Percentiles rank a stretch among this genome's conserved stretches.
phyloP scores from a whole-genome alignment of 1,140 invertebrate genomes.

The Meloidogyne exigua region DNA sequence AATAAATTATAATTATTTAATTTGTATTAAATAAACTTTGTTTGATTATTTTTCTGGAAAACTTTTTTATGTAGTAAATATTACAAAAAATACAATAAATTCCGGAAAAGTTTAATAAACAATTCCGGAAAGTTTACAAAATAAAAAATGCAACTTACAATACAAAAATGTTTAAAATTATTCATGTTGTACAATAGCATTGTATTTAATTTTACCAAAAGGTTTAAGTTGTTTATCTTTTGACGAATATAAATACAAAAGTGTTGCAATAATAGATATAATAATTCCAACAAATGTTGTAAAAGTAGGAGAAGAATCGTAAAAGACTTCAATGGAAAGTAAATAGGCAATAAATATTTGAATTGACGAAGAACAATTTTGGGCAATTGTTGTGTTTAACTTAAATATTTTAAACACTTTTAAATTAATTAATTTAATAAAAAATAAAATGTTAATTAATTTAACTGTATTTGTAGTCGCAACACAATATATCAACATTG shows the following conservation, averaged over 20 bases:
- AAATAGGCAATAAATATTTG: slow-evolving; percentile 68
- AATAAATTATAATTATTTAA: not conserved
- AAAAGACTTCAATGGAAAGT: slow-evolving; percentile 58
- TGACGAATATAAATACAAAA: slow-evolving; percentile 33
- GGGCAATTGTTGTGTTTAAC: slow-evolving; percentile 22
- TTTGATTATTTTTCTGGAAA: too few relatives aligned
- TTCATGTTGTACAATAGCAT: slow-evolving; percentile 12
- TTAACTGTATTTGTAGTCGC: slow-evolving; percentile 28
- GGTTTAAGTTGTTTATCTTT: slow-evolving; percentile 25
- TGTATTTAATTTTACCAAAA: not conserved
- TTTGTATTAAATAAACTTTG: too few relatives aligned
- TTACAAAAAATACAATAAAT: too few relatives aligned
- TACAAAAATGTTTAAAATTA: not conserved
- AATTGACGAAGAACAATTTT: slow-evolving; percentile 35
- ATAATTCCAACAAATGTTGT: slow-evolving; percentile 44
- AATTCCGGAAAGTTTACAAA: too few relatives aligned
- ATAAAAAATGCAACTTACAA: not conserved
- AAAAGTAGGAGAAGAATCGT: slow-evolving; percentile 41
- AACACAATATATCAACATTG: slow-evolving; percentile 37
- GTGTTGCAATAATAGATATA: slow-evolving; percentile 19
- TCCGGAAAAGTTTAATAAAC: too few relatives aligned
- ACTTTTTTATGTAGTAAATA: too few relatives aligned
- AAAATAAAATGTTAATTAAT: slow-evolving; percentile 1
- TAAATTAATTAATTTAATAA: too few relatives aligned
- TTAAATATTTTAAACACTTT: slow-evolving; percentile 46